Evolutionary conservation across 2,888 invertebrate genomes (phyloP), one percentile per base, ranked within the genome.

Genomic region (Steromphala cineraria): DNA sequence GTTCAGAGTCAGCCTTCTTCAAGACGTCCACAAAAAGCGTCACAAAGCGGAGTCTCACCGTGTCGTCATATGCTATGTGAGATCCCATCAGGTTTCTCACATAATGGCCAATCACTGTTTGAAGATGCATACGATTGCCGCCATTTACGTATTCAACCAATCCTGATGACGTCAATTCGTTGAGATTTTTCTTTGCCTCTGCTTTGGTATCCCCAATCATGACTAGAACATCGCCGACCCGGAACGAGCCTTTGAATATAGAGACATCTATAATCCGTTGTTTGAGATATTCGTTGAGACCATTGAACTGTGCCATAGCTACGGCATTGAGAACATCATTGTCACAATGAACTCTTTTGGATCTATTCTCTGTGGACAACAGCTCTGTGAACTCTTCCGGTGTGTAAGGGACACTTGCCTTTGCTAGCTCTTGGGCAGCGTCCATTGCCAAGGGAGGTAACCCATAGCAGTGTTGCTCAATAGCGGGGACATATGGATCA

Each of bases 41-140:
- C 62, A 82, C 81, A 78, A 83, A 83, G 53, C 81, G 78, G 46
- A 84, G 67, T n/a, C 83, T 76, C 4, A 79, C 83, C n/a, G 79
- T 53, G 28, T 82, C 78, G 15, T 75, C 67, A 36, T 67, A 78
- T 40, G 24, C 56, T 2, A 52, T 75, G 46, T 67, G 53, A 31
- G 55, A 46, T 28, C 31, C 21, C 19, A 31, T 74, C 10, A 67
- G 28, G 76, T 24, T 78, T 67, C 36, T 75, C 40, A n/a, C 67
- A 13, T 67, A 71, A 36, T 77, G 53, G 31, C 24, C 31, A 21
- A 56, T 31, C 5, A 40, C 46, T 24, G 78, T 62, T 8, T 78
- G 67, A 52, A 52, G 56, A 15, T 67, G 67, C 46, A 62, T 62
- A 36, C 78, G 56, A 13, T 46, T 21, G 31, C 55, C 52, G 17